A percentile compares a stretch with the other conserved stretches of the same genome.
These are phyloP conservation scores for Amphimedon queenslandica DNA, from an alignment of 37 sponge, comb jelly and placozoan genomes.

Conservation along the genomic window DNA sequence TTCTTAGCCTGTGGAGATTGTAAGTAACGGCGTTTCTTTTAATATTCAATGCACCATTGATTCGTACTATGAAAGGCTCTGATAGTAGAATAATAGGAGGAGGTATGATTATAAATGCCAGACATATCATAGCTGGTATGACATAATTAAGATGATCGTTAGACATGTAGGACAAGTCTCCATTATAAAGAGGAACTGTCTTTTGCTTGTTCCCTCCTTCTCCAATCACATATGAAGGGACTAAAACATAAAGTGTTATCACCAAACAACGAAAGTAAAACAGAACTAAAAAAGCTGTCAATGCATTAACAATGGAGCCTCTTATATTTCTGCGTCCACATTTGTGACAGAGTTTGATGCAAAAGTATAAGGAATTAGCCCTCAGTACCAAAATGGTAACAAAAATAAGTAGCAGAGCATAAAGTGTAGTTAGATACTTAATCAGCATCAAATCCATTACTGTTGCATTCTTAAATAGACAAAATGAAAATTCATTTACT, in stretches of 20 bases:
- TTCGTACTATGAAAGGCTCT: neutral
- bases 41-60: too few species aligned
- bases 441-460: neutral
- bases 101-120: neutral
- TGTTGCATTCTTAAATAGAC: too few species aligned
- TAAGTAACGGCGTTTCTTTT: too few species aligned
- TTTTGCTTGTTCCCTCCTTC: neutral
- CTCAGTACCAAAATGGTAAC: neutral
- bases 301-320: too few species aligned
- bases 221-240: neutral
- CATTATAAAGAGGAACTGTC: neutral
- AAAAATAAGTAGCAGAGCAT: neutral
- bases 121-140: neutral
- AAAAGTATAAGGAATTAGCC: neutral
- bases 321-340: too few species aligned
- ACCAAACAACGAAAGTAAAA: neutral
- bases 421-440: neutral
- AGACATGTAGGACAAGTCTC: neutral
- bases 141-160: neutral
- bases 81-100: too few species aligned
- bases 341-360: neutral
- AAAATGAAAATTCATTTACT: too few species aligned
- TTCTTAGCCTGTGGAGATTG: too few species aligned
- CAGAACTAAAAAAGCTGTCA: neutral
- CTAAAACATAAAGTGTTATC: neutral